Evolutionary conservation across 2,888 invertebrate genomes (phyloP).

Genomic region (Drosophila vallismaia): DNA sequence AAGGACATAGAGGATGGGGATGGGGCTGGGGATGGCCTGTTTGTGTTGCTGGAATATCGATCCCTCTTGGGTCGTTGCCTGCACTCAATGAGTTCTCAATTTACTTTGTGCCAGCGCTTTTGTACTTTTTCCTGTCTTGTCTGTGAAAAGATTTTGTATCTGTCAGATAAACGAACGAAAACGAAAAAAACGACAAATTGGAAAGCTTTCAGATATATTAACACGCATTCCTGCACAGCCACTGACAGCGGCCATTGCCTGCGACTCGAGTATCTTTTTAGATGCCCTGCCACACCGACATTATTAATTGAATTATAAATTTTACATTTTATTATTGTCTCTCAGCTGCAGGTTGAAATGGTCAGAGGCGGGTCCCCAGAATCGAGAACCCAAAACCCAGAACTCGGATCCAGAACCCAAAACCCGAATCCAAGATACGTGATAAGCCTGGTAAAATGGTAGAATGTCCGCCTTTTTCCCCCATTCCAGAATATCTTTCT

Average conservation of each 20-base stretch:
- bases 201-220: slow-evolving; percentile 7
- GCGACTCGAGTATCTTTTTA: slow-evolving; percentile 9
- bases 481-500: slow-evolving; percentile 12
- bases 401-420: slow-evolving; percentile 8
- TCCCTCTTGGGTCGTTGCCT: slow-evolving; percentile 78
- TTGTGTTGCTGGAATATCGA: slow-evolving; percentile 72
- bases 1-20: slow-evolving; percentile 2
- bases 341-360: slow-evolving; percentile 34
- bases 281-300: slow-evolving; percentile 56
- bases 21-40: slow-evolving; percentile 11
- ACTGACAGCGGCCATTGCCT: slow-evolving; percentile 8
- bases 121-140: slow-evolving; percentile 17
- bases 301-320: slow-evolving; percentile 84
- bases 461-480: slow-evolving; percentile 29
- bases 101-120: slow-evolving; percentile 46
- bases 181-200: slow-evolving; percentile 28
- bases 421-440: slow-evolving; percentile 65
- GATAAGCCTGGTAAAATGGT: slow-evolving; percentile 62
- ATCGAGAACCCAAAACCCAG: neutral
- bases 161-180: slow-evolving; percentile 31
- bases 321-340: slow-evolving; percentile 76
- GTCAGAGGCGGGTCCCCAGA: slow-evolving; percentile 2
- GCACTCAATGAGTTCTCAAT: slow-evolving; percentile 77
- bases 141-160: slow-evolving; percentile 55
- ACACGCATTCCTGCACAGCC: slow-evolving; percentile 37